Conservation (phyloP, 2,888 invertebrate species). For the Zygaena filipendulae region DNA sequence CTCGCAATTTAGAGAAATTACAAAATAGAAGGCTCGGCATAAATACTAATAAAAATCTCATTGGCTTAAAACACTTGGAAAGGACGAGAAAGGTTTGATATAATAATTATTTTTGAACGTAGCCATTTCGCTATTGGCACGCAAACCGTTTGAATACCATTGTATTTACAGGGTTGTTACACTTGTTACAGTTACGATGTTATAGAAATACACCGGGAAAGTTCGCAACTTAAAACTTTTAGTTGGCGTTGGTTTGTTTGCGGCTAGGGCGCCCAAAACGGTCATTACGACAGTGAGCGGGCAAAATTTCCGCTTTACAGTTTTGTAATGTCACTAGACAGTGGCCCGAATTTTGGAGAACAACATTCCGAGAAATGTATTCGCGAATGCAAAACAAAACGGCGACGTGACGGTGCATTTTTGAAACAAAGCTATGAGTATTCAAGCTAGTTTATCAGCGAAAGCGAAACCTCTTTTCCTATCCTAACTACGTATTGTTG, state of each 20-base stretch:
- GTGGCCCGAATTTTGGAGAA: too few species aligned
- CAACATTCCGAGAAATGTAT: too few species aligned
- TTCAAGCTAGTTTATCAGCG: too few species aligned
- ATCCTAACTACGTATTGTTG: too few species aligned
- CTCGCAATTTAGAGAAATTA: too few species aligned
- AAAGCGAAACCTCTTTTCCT: too few species aligned
- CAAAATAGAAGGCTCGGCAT: too few species aligned
- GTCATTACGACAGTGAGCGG: slow-evolving; percentile 49
- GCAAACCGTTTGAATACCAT: slow-evolving; percentile 22
- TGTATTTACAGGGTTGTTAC: slow-evolving; percentile 16
- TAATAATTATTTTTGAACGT: too few species aligned
- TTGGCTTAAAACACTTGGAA: too few species aligned
- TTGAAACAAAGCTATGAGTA: slow-evolving; percentile 1
- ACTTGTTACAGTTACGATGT: slow-evolving; percentile 20
- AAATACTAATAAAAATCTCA: too few species aligned
- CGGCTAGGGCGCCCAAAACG: slow-evolving; percentile 26
- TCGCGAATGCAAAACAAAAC: slow-evolving; percentile 50
- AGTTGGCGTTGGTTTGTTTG: slow-evolving; percentile 48
- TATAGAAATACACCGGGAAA: slow-evolving; percentile 31
- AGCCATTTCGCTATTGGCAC: too few species aligned
- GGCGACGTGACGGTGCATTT: slow-evolving; percentile 8
- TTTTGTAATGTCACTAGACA: slow-evolving; percentile 54
- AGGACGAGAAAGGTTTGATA: too few species aligned
- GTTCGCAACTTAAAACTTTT: slow-evolving; percentile 46
- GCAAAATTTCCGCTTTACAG: slow-evolving; percentile 44